Evolutionary conservation across 2,113 vertebrate genomes (phyloP).

Genomic region (Gorilla gorilla): DNA sequence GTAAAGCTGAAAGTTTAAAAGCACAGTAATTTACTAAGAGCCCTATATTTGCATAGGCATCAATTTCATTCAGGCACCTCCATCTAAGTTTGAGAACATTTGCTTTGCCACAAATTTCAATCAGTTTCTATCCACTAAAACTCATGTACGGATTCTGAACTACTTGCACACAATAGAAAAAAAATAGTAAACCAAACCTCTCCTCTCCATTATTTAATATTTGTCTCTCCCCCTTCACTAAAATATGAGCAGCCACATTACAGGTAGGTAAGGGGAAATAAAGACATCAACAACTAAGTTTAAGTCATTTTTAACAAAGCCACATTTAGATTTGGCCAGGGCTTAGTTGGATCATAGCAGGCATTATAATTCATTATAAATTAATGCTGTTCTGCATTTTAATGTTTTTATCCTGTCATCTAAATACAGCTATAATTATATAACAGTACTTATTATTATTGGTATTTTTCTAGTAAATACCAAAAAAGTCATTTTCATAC

Average conservation of each 20-base stretch:
- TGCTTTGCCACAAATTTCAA: slow-evolving; percentile 7
- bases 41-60: background rate
- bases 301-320: background rate
- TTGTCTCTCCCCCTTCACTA: background rate
- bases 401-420: background rate
- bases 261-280: background rate
- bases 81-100: background rate
- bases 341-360: background rate
- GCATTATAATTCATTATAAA: slow-evolving; percentile 28
- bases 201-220: background rate
- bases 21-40: background rate
- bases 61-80: background rate
- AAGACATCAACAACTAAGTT: background rate
- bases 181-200: background rate
- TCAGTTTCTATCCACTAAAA: background rate
- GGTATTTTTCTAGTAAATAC: slow-evolving; percentile 34
- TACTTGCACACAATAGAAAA: background rate
- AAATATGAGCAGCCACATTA: background rate
- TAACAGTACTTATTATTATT: background rate
- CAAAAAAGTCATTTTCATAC: background rate
- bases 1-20: background rate
- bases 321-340: background rate
- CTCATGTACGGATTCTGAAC: background rate
- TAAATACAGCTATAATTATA: background rate
- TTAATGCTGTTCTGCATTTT: background rate